Base-by-base conservation (phyloP, 2,797 vertebrate species). In the Enteromius thamalakanensis region DNA sequence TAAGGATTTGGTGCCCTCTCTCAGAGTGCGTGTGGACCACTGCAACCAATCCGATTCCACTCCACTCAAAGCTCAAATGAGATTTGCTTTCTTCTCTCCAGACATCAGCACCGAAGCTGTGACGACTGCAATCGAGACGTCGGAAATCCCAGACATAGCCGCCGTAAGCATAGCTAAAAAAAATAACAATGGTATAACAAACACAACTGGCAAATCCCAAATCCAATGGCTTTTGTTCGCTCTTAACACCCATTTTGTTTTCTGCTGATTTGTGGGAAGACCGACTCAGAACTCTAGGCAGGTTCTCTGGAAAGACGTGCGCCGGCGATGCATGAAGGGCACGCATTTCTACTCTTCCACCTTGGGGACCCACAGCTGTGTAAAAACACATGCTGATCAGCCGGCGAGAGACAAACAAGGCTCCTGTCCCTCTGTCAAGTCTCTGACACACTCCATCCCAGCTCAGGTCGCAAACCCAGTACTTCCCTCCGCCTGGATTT, bases 361-460 rank as follows among this genome's bases (percentile, higher is more conserved):
- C 91, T 92, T 55, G 77, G 91, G 91, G 93, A 92, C 89, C 87
- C 87, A 78, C 89, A 90, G 91, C 84, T 53, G 29, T 81, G 68
- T 81, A 70, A 68, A 83, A 85, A 91, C 91, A 93, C 91, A 90
- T 92, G 92, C 92, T 93, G 92, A 94, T 94, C 92, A 91, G 92
- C 90, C 89, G 86, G 90, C 84, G 88, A 91, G 94, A 93, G 92
- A 94, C 92, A 94, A 95, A 95, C 92, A 94, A 92, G 91, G 91
- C 91, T 92, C 92, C 92, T 91, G 92, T 93, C 86, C 87, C 88
- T 90, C 90, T 19, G 88, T 94, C 93, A 94, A 89, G 88, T 91
- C 87, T 89, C 90, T 93, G 93, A 94, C 93, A 93, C 91, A 92
- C 93, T 91, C 92, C 88, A 92, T 94, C 92, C 89, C 89, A 92